Evolutionary conservation across 2,113 vertebrate genomes (phyloP), one percentile per base, ranked within the genome.

Genomic region (Steatornis caripensis): DNA sequence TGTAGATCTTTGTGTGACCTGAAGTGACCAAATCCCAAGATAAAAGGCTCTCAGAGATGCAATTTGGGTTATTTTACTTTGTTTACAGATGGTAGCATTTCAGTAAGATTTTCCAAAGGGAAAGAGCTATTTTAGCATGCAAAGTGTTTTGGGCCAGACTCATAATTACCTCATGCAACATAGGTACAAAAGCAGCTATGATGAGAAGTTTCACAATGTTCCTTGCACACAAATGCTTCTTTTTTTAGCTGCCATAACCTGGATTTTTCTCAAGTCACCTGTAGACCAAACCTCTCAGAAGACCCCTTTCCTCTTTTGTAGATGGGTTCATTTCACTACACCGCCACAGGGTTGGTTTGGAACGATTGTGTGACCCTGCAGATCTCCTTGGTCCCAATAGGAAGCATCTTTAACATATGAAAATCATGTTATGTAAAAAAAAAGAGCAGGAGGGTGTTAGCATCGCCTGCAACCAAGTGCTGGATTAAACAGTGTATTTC

Each of bases 71-170:
- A 82, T 93, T 95, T 95, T 78, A 82, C 26, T 89, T 97, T 96
- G 91, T 95, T 97, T 95, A 95, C 91, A 91, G 71, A 91, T 77
- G 89, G 91, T 95, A 96, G 82, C 87, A 90, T 94, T 93, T 97
- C 89, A 86, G 93, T 96, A 95, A 96, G 75, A 91, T 94, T 95
- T 97, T 97, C 96, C 96, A 91, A 94, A 95, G 54, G 91, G 77
- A 94, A 89, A 62, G 30, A 93, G 68, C 78, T 97, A 97, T 97
- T 97, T 97, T 93, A 96, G 60, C 75, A 55, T 8, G 30, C 43
- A 57, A 95, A 95, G 71, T 88, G 82, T 94, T 96, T 94, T 96
- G 89, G 87, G 71, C 74, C 90, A 79, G 89, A 54, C 60, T 95
- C 2, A 0, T 93, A 93, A 95, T 97, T 96, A 96, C 96, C 90